Evolutionary conservation across 1,140 invertebrate genomes (phyloP).

Genomic region (Drosophila takahashii): DNA sequence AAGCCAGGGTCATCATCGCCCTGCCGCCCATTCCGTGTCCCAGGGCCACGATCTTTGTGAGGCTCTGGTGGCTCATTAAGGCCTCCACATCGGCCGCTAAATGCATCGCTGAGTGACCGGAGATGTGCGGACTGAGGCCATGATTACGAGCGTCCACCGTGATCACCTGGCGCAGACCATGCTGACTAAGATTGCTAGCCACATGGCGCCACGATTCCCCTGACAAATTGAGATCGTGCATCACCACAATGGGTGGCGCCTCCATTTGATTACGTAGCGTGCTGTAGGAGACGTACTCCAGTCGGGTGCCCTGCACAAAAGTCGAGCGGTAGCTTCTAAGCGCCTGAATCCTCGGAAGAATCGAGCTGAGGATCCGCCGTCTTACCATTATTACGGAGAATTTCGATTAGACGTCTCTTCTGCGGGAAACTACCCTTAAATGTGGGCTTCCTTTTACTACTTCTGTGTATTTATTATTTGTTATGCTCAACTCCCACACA

Average conservation of each 20-base stretch:
- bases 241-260: conserved; percentile 88
- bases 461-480: neutral
- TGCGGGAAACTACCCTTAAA: neutral
- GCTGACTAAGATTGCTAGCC: conserved; percentile 11
- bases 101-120: conserved; percentile 89
- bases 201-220: conserved; percentile 91
- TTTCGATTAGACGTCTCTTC: neutral
- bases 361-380: neutral
- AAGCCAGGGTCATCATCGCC: conserved; percentile 46
- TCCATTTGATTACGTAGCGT: conserved; percentile 21
- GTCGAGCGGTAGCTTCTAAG: neutral
- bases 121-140: conserved; percentile 92
- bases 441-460: neutral
- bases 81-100: conserved; percentile 88
- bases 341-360: neutral
- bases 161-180: conserved; percentile 85
- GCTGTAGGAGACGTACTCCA: conserved; percentile 29
- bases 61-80: conserved; percentile 12
- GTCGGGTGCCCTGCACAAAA: neutral
- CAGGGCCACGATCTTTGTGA: conserved; percentile 29
- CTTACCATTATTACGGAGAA: conserved; percentile 10
- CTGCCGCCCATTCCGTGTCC: conserved; percentile 39
- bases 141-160: conserved; percentile 94
- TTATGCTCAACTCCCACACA: neutral
- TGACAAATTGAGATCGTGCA: conserved; percentile 93